Conservation (phyloP, 2,113 vertebrate genomes). For the Plecotus auritus region DNA sequence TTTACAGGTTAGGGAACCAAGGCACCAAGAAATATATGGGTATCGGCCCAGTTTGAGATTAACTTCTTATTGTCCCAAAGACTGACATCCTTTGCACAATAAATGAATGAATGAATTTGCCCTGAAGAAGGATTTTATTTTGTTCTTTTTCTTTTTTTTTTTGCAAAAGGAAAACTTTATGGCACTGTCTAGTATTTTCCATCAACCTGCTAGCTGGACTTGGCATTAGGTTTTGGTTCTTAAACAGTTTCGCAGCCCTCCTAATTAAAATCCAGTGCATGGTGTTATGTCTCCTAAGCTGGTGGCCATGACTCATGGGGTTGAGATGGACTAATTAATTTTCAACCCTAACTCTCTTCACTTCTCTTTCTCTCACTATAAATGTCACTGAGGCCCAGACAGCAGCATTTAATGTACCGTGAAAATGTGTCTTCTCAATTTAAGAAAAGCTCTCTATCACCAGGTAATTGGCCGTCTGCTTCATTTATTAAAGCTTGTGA, state of each 20-base stretch:
- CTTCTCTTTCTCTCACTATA: conserved; percentile 44
- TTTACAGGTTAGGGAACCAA: not conserved
- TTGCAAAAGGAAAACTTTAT: conserved; percentile 19
- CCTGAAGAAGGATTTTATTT: conserved; percentile 19
- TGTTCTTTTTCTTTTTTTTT: not conserved
- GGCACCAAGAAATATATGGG: not conserved
- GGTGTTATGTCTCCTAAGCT: conserved; percentile 30
- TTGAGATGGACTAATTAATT: conserved; percentile 70
- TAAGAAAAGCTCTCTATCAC: conserved; percentile 15
- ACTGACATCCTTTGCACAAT: not conserved
- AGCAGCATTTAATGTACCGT: not conserved
- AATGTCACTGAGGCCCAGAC: conserved; percentile 53
- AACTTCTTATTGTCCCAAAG: not conserved
- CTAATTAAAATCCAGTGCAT: conserved; percentile 69
- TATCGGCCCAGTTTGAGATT: not conserved
- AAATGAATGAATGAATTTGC: not conserved
- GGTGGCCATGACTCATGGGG: conserved; percentile 39
- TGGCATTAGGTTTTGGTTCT: conserved; percentile 69
- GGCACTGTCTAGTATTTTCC: conserved; percentile 15
- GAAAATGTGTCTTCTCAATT: conserved; percentile 3
- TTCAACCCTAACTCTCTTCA: conserved; percentile 37
- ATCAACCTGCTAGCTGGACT: conserved; percentile 66
- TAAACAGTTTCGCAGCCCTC: conserved; percentile 48
- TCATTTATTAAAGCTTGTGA: not conserved
- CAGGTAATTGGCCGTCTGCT: not conserved